phyloP scores from a whole-genome alignment of 2,888 invertebrate genomes.

The Tenthredo distinguenda region DNA sequence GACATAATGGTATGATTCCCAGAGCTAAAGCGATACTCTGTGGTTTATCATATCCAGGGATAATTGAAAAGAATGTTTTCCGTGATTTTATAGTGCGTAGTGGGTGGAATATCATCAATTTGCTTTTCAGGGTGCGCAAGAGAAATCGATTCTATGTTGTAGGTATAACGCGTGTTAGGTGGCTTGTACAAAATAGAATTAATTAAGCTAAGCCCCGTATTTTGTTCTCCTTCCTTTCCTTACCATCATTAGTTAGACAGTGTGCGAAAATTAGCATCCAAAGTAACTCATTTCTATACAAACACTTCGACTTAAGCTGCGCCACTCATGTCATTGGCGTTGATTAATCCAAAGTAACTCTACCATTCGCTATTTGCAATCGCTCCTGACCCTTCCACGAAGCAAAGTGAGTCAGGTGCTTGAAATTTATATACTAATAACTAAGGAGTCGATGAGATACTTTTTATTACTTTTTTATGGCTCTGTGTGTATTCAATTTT shows the following conservation, averaged over 20 bases:
- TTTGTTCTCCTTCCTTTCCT: constrained; percentile 22
- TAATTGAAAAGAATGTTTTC: not conserved
- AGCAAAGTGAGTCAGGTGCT: not conserved
- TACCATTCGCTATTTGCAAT: constrained; percentile 1
- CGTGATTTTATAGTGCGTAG: not conserved
- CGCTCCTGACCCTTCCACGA: not conserved
- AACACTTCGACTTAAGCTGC: constrained; percentile 23
- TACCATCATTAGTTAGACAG: constrained; percentile 7
- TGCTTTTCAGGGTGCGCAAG: not conserved
- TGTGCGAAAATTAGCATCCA: constrained; percentile 29
- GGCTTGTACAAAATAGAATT: constrained; percentile 13
- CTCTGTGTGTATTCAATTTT: constrained; percentile 12
- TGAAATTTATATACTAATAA: constrained; percentile 13
- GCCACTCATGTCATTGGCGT: constrained; percentile 2
- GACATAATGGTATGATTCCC: not conserved
- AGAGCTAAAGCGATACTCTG: not conserved
- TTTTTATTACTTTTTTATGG: constrained; percentile 4
- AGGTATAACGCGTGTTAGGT: not conserved
- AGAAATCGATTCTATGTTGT: constrained; percentile 2
- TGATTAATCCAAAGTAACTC: constrained; percentile 28
- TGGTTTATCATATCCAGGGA: not conserved
- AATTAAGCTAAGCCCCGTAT: constrained; percentile 20
- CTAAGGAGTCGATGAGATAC: constrained; percentile 2
- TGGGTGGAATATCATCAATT: constrained; percentile 5
- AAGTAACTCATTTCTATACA: constrained; percentile 36